Evolutionary conservation across 2,888 invertebrate species (phyloP).

Genomic region (Leptura quadrifasciata): DNA sequence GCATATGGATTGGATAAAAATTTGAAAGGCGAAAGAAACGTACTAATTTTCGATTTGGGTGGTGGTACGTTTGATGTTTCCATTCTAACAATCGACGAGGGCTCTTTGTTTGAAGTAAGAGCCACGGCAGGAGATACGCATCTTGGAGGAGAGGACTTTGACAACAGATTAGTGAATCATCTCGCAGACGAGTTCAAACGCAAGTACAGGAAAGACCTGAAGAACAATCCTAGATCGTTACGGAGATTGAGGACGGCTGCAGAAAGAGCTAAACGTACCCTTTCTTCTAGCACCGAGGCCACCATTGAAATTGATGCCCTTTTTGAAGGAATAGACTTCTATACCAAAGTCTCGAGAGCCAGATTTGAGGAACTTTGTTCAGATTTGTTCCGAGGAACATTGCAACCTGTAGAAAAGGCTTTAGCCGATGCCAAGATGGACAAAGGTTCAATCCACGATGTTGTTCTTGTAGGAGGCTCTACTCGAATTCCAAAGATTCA

Average conservation of each 20-base stretch:
- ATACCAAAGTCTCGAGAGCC: constrained; percentile 83
- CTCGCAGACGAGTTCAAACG: constrained; percentile 82
- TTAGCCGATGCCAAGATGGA: constrained; percentile 87
- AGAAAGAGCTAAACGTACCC: constrained; percentile 85
- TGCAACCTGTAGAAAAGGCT: constrained; percentile 83
- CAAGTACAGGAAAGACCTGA: constrained; percentile 83
- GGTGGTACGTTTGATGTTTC: constrained; percentile 87
- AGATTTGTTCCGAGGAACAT: constrained; percentile 81
- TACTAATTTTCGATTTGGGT: constrained; percentile 82
- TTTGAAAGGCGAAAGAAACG: constrained; percentile 66
- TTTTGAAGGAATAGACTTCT: constrained; percentile 83
- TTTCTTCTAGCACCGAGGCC: constrained; percentile 86
- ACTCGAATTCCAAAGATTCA: constrained; percentile 89
- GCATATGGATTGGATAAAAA: constrained; percentile 63
- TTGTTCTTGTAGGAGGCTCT: constrained; percentile 89
- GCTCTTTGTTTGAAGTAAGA: constrained; percentile 88
- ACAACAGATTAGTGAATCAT: constrained; percentile 77
- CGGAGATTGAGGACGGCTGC: constrained; percentile 85
- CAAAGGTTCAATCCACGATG: constrained; percentile 84
- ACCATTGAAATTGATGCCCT: constrained; percentile 85
- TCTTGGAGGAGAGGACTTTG: constrained; percentile 84
- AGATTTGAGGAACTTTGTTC: constrained; percentile 85
- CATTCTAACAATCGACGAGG: constrained; percentile 87
- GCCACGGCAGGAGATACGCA: constrained; percentile 91
- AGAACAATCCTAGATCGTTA: constrained; percentile 77